Evolutionary conservation across 2,797 vertebrate species (phyloP), one percentile per base, ranked within the genome.

Genomic region (Clarias platycephalus): DNA sequence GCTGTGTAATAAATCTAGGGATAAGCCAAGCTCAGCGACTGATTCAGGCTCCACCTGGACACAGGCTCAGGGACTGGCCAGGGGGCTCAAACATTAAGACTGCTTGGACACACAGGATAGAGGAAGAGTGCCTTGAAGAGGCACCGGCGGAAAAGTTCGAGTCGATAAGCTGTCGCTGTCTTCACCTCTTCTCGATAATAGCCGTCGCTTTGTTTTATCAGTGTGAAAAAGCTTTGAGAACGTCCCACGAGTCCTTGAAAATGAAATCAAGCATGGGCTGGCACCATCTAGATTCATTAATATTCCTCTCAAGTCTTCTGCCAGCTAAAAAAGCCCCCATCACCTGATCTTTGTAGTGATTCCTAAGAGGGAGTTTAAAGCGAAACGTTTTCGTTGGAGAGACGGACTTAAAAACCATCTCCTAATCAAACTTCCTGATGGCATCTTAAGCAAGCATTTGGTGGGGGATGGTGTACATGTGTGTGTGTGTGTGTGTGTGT

Each of bases 1-100:
- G 86, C 86, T 87, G 82, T 82, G 82, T 83, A 87, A 84, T 87
- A 87, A 86, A 81, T 58, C 86, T 57, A 37, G 64, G 79, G 81
- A 84, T 84, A 84, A 84, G 70, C 83, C 60, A n/a, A 57, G 82
- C 82, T 86, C 82, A 77, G 57, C 4, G 28, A 22, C 72, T 82
- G 62, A 85, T 62, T 77, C 68, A 40, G 62, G 37, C 82, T 81
- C 77, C 82, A 81, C 82, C 78, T 84, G 81, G 68, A 67, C 77
- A 76, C 62, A 40, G 53, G 76, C 58, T 86, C 67, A 80, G 58
- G 18, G 63, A 70, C 4, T 9, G 78, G 70, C 49, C 86, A 70
- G 72, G 55, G 40, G 80, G 31, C 82, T 82, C 37, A 49, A 66
- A 76, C 58, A 84, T 82, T 81, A 84, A 63, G 72, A 66, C 64